A percentile compares a stretch with the other conserved stretches of the same genome.
Evolutionary conservation across 2,113 vertebrate genomes (phyloP).

Genomic region (Perognathus longimembris): DNA sequence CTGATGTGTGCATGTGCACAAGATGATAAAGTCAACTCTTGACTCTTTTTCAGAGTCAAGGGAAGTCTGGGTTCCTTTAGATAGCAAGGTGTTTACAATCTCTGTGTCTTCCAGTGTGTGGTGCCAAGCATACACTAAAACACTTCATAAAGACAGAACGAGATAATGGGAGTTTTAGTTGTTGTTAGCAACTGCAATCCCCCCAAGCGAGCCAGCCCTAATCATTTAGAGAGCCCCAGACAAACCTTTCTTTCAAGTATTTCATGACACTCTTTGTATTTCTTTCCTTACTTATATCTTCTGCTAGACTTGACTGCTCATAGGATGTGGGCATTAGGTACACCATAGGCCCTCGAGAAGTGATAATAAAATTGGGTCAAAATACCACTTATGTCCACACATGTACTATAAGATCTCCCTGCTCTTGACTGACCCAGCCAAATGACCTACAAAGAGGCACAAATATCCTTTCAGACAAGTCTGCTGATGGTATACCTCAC

Average conservation of each 20-base stretch:
- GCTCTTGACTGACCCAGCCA: constrained; percentile 13
- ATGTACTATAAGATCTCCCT: not conserved
- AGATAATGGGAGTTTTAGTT: not conserved
- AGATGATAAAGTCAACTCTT: not conserved
- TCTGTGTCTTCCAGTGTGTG: not conserved
- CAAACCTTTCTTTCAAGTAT: not conserved
- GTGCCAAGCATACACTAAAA: not conserved
- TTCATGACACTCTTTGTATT: not conserved
- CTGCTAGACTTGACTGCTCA: constrained; percentile 13
- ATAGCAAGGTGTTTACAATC: not conserved
- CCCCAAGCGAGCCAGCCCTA: not conserved
- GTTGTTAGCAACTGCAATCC: not conserved
- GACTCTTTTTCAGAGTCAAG: not conserved
- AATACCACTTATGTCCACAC: not conserved
- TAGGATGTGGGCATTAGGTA: not conserved
- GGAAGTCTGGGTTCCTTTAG: not conserved
- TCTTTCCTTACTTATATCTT: not conserved
- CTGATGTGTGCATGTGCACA: no score
- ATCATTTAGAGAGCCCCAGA: rapidly evolving
- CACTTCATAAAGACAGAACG: not conserved
- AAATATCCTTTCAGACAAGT: constrained; percentile 41
- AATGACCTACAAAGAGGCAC: not conserved
- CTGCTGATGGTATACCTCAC: not conserved
- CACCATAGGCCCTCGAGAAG: not conserved
- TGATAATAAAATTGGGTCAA: not conserved